Conservation (phyloP, 2,797 vertebrate genomes). For the Chromis chromis region DNA sequence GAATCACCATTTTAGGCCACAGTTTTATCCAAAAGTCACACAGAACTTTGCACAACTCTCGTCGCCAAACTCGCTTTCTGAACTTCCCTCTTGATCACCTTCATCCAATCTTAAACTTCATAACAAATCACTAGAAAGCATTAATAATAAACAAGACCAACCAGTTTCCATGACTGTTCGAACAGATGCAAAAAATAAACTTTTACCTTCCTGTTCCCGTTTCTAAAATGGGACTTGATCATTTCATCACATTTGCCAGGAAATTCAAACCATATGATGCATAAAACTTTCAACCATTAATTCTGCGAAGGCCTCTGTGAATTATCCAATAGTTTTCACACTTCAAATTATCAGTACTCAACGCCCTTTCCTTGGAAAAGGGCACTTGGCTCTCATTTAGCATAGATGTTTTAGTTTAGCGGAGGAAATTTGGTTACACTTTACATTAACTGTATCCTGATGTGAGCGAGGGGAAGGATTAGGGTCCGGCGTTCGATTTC, state of each 20-base stretch:
- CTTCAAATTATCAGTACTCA: slow-evolving; percentile 69
- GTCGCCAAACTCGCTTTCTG: background rate
- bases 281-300: slow-evolving; percentile 67
- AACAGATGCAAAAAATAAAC: slow-evolving; percentile 22
- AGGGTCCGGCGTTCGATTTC: slow-evolving; percentile 81
- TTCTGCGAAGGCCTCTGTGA: slow-evolving; percentile 69
- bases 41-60: slow-evolving; percentile 6
- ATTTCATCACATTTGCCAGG: slow-evolving; percentile 66
- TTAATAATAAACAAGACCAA: background rate
- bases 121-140: background rate
- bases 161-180: slow-evolving; percentile 3
- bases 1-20: slow-evolving; percentile 14
- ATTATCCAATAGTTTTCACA: slow-evolving; percentile 75
- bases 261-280: slow-evolving; percentile 77
- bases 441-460: slow-evolving; percentile 84
- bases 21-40: slow-evolving; percentile 19
- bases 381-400: slow-evolving; percentile 78
- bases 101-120: slow-evolving; percentile 4
- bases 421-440: slow-evolving; percentile 86
- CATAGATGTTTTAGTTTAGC: slow-evolving; percentile 85
- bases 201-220: slow-evolving; percentile 54
- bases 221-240: slow-evolving; percentile 57
- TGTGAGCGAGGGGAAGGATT: slow-evolving; percentile 82
- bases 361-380: slow-evolving; percentile 65
- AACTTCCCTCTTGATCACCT: slow-evolving; percentile 2